Conservation (phyloP, 2,797 vertebrate species). For the Euphonia xanthogaster region DNA sequence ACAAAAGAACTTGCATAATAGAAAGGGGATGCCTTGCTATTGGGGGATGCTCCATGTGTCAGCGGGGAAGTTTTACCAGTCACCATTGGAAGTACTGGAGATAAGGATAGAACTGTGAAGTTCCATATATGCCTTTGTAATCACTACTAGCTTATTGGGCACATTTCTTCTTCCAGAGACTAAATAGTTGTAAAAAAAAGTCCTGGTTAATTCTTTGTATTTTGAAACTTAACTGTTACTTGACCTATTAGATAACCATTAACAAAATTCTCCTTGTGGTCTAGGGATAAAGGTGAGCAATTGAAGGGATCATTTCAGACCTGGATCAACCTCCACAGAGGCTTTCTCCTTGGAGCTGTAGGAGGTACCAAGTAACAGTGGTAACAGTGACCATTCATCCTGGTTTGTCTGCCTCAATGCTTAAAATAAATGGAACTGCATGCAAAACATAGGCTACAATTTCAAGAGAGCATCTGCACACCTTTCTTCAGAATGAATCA, state of each 20-base stretch:
- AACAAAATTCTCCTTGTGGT: neutral
- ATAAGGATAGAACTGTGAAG: neutral
- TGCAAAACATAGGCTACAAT: neutral
- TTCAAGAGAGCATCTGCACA: neutral
- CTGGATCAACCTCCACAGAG: neutral
- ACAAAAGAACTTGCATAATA: neutral
- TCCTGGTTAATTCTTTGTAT: rapidly evolving
- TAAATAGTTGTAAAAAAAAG: neutral
- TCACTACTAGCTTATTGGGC: neutral
- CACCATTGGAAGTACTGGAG: neutral
- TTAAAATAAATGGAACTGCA: neutral
- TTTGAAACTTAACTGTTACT: neutral
- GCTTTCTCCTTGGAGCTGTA: neutral
- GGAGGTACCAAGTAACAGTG: neutral
- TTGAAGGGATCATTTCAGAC: neutral
- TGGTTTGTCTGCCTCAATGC: neutral
- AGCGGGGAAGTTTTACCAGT: neutral
- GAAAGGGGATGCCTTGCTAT: neutral
- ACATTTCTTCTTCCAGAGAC: neutral
- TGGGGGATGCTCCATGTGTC: neutral
- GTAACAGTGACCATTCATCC: neutral
- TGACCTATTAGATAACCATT: neutral
- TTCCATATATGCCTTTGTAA: neutral
- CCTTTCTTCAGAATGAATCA: neutral
- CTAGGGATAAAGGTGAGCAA: neutral